Base-by-base conservation (phyloP, 2,888 invertebrate species). In the Herminia tarsipennalis region DNA sequence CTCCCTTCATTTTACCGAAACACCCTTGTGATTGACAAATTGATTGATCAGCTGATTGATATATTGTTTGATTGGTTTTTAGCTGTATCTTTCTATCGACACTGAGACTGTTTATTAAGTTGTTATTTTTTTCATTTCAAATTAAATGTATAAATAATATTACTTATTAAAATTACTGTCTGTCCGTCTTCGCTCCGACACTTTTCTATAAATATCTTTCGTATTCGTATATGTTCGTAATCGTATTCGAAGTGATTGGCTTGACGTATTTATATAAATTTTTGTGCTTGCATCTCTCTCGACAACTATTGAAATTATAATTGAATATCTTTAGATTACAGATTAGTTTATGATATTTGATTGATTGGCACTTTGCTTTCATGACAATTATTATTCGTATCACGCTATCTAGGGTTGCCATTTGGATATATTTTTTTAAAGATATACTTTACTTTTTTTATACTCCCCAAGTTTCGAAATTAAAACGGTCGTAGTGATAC, bases 311-410 rank as follows among this genome's bases (percentile, higher is more conserved):
- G n/a, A n/a, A n/a, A n/a, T n/a, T n/a, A n/a, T n/a, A n/a, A n/a
- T n/a, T n/a, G n/a, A n/a, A n/a, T n/a, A n/a, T n/a, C 14, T 14
- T 37, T 39, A 54, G 16, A 25, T 38, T 28, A 17, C 13, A 25
- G 28, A 34, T 71, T 41, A n/a, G n/a, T n/a, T n/a, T n/a, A n/a
- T n/a, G n/a, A n/a, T 30, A 48, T 40, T 71, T 25, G 17, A 36
- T 36, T 14, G 24, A 20, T 29, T 29, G 29, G 29, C n/a, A 24
- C n/a, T n/a, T n/a, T n/a, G n/a, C n/a, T n/a, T n/a, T n/a, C n/a
- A n/a, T n/a, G n/a, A n/a, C n/a, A n/a, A n/a, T n/a, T n/a, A n/a
- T n/a, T n/a, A n/a, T n/a, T n/a, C n/a, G n/a, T n/a, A n/a, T n/a
- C n/a, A n/a, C n/a, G n/a, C n/a, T n/a, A n/a, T n/a, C n/a, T n/a